These are phyloP conservation scores for Cryptoprocta ferox DNA, from an alignment of 2,797 vertebrate genomes.

Conservation along the genomic window DNA sequence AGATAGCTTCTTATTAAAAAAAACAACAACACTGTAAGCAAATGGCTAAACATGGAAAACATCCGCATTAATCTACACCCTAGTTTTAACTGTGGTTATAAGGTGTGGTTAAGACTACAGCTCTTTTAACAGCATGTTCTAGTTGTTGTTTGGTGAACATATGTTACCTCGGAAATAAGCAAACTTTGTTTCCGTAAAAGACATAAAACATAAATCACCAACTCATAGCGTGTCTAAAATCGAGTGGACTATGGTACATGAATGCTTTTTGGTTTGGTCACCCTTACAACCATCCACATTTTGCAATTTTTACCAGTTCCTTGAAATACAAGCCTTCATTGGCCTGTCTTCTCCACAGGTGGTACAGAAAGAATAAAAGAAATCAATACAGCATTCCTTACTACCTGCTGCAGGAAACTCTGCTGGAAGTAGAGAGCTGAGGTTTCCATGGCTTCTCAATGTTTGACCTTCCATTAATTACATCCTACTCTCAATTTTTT, in stretches of 20 bases:
- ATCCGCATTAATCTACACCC: background rate
- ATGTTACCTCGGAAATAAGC: background rate
- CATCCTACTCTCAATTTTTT: background rate
- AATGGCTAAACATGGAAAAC: background rate
- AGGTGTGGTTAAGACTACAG: accelerated
- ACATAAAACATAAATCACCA: background rate
- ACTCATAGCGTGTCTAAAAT: background rate
- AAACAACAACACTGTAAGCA: background rate
- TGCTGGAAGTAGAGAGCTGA: background rate
- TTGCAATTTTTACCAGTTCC: background rate
- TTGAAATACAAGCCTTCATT: background rate
- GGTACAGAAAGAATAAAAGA: background rate
- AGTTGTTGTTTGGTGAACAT: background rate
- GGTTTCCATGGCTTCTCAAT: slow-evolving; percentile 13
- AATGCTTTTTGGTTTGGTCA: background rate
- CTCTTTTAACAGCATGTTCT: background rate
- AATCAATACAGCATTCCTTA: background rate
- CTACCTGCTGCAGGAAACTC: background rate
- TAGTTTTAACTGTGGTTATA: background rate
- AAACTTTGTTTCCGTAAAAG: background rate
- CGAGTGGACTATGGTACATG: background rate
- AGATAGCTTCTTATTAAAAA: background rate
- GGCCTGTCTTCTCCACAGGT: background rate
- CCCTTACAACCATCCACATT: background rate
- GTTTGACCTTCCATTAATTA: slow-evolving; percentile 46